Conservation (phyloP, 2,113 vertebrate genomes). For the Scalopus aquaticus region DNA sequence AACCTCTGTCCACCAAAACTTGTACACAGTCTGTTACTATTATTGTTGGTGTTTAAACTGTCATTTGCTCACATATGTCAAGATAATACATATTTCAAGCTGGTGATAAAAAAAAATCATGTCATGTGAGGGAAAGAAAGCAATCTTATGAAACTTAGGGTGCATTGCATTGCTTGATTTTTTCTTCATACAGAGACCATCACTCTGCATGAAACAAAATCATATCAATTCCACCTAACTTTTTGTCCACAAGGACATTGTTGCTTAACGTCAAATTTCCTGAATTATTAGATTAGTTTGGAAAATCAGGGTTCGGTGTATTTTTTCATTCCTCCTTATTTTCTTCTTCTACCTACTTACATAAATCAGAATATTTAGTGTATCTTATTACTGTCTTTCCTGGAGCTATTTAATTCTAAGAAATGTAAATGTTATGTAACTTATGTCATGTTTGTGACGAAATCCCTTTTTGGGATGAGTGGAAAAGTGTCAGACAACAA, state of each 20-base stretch:
- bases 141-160: background rate
- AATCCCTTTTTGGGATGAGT: background rate
- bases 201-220: conserved; percentile 15
- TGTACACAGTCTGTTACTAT: background rate
- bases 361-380: background rate
- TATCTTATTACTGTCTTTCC: background rate
- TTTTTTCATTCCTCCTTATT: background rate
- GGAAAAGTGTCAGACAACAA: background rate
- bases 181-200: background rate
- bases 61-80: background rate
- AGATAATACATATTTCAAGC: background rate
- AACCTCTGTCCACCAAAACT: background rate
- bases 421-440: background rate
- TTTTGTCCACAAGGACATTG: background rate
- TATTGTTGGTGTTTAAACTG: background rate
- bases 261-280: background rate
- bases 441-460: background rate
- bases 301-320: background rate
- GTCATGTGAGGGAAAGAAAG: background rate
- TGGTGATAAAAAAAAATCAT: background rate
- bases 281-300: background rate
- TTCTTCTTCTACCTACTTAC: background rate
- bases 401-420: background rate
- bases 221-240: background rate
- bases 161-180: background rate